A percentile compares a stretch with the other conserved stretches of the same genome.
Evolutionary conservation across 2,113 vertebrate genomes (phyloP).

Genomic region (Cottus gobio): DNA sequence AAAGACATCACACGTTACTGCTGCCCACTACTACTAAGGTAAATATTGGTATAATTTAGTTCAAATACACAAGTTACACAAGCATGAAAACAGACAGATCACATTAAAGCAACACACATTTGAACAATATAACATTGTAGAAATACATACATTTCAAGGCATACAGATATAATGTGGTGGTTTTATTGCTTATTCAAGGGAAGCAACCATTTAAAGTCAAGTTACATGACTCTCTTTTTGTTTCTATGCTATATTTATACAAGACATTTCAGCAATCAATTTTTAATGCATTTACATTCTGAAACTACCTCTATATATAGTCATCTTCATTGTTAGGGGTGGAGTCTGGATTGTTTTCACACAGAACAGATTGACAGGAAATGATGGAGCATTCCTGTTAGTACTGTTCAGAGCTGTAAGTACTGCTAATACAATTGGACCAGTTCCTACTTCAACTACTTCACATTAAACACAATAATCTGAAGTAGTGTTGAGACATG

Average conservation of each 20-base stretch:
- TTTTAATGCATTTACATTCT: background rate
- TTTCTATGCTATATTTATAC: background rate
- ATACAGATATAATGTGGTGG: background rate
- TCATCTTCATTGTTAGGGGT: background rate
- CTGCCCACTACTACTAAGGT: background rate
- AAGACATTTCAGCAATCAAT: background rate
- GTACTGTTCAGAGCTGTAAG: background rate
- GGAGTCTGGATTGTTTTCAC: background rate
- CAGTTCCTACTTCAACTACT: background rate
- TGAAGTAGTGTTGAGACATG: background rate
- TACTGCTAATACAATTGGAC: background rate
- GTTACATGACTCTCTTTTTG: background rate
- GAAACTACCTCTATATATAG: background rate
- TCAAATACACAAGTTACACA: background rate
- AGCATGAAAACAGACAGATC: background rate
- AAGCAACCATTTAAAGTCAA: background rate
- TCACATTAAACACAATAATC: background rate
- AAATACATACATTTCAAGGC: background rate
- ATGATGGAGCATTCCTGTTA: background rate
- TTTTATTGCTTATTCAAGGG: background rate
- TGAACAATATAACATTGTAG: background rate
- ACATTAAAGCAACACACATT: background rate
- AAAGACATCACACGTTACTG: background rate
- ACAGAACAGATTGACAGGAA: background rate
- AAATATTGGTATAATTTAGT: background rate